Evolutionary conservation across 1,140 invertebrate genomes (phyloP), one percentile per base, ranked within the genome.

Genomic region (Manduca sexta): DNA sequence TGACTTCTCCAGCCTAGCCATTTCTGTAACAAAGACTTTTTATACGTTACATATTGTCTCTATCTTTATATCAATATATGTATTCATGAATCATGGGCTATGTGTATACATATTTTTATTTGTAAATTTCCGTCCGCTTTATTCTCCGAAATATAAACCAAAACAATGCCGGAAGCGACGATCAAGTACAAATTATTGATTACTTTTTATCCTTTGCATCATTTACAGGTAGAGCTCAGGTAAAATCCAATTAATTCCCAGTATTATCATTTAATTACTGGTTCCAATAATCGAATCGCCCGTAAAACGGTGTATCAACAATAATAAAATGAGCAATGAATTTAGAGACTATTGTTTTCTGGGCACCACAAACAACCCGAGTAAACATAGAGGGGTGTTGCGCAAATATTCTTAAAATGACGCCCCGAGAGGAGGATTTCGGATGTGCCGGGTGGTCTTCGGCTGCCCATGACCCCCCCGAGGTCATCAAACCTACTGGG

Each of bases 1-100:
- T 16, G 94, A 96, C 84, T 98, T 97, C 79, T 97, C 95, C 89
- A 96, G 86, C 53, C 94, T 88, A 38, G 93, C 91, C 78, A 95
- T 93, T 87, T 95, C 93, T 93, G 88, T 6, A 90, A 90, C 41
- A 73, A 72, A 49, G 51, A 8, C 15, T 13, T 38, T 41, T 41
- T 15, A 7, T 39, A 16, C 7, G 14, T 39, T 15, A 35, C 1
- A 12, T 35, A 1, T 5, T 8, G 21, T n/a, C 21, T 26, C n/a
- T 6, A 6, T 30, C 11, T 30, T 30, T 30, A 30, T 30, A 5
- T 30, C 29, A 30, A 30, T 30, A 6, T 30, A 11, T 30, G 29
- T 30, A 30, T 30, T 34, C 11, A 4, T n/a, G n/a, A n/a, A n/a
- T n/a, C n/a, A n/a, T n/a, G n/a, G n/a, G n/a, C n/a, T n/a, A n/a